Evolutionary conservation across 2,797 vertebrate species (phyloP).

Genomic region (Momotus momota): DNA sequence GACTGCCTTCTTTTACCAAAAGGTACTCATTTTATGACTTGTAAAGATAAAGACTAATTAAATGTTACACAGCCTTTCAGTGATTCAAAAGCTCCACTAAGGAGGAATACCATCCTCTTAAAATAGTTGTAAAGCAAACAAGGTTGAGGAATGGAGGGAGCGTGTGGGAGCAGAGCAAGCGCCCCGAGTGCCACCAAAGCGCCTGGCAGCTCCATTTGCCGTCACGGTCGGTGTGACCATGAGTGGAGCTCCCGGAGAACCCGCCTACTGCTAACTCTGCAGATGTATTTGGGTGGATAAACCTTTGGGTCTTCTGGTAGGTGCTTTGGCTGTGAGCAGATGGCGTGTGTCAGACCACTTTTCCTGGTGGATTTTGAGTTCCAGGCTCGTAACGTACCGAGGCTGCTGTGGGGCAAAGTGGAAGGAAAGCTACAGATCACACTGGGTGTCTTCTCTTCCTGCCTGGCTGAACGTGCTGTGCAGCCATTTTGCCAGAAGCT

Average conservation of each 20-base stretch:
- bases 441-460: background rate
- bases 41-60: constrained; percentile 78
- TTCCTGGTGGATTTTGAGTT: background rate
- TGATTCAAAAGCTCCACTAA: constrained; percentile 63
- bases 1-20: constrained; percentile 65
- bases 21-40: constrained; percentile 68
- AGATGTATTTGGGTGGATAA: background rate
- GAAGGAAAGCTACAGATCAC: background rate
- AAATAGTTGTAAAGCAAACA: background rate
- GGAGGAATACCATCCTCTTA: constrained; percentile 23
- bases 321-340: background rate
- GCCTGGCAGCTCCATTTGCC: background rate
- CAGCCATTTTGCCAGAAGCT: background rate
- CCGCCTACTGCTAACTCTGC: accelerated
- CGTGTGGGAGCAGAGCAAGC: background rate
- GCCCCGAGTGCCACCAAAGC: accelerated
- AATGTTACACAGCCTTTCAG: constrained; percentile 69
- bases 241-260: background rate
- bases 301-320: background rate
- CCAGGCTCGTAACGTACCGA: accelerated
- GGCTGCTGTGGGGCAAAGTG: background rate
- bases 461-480: background rate
- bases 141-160: background rate
- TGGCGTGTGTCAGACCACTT: background rate
- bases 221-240: accelerated